Percentiles rank a stretch among this genome's conserved stretches.
These are phyloP conservation scores for Drosophila arizonae DNA, from an alignment of 1,140 invertebrate genomes.

Conservation along the genomic window DNA sequence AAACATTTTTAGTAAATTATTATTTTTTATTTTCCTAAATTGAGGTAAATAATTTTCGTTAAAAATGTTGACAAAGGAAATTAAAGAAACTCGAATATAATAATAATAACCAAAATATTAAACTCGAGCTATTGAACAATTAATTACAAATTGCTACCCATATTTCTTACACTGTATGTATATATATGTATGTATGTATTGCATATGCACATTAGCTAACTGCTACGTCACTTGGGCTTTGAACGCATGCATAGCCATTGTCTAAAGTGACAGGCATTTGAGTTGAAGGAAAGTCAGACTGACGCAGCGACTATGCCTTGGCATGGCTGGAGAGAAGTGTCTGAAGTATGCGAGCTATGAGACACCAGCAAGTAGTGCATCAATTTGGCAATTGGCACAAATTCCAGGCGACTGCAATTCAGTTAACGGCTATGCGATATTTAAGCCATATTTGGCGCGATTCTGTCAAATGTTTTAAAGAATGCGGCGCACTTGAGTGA, in stretches of 20 bases:
- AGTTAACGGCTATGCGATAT: constrained; percentile 64
- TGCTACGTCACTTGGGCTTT: constrained; percentile 59
- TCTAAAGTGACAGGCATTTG: constrained; percentile 43
- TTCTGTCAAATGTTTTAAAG: constrained; percentile 57
- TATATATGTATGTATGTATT: constrained; percentile 9
- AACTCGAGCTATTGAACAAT: too few species aligned
- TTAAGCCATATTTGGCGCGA: constrained; percentile 71
- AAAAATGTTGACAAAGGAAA: too few species aligned
- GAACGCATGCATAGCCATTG: constrained; percentile 53
- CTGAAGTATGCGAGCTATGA: constrained; percentile 45
- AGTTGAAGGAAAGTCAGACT: constrained; percentile 37
- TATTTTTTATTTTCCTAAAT: too few species aligned
- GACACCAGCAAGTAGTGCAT: not conserved
- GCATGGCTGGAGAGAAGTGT: constrained; percentile 15
- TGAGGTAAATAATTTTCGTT: too few species aligned
- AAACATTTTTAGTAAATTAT: too few species aligned
- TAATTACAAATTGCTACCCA: not conserved
- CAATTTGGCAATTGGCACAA: constrained; percentile 31
- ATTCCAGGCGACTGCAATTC: constrained; percentile 53
- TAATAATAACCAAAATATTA: too few species aligned
- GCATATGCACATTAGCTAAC: constrained; percentile 14
- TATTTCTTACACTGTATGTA: not conserved
- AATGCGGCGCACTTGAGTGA: constrained; percentile 62
- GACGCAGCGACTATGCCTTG: constrained; percentile 19
- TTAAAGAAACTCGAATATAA: too few species aligned